These are phyloP conservation scores for Psophia crepitans DNA, from an alignment of 2,113 vertebrate genomes.

Conservation along the genomic window DNA sequence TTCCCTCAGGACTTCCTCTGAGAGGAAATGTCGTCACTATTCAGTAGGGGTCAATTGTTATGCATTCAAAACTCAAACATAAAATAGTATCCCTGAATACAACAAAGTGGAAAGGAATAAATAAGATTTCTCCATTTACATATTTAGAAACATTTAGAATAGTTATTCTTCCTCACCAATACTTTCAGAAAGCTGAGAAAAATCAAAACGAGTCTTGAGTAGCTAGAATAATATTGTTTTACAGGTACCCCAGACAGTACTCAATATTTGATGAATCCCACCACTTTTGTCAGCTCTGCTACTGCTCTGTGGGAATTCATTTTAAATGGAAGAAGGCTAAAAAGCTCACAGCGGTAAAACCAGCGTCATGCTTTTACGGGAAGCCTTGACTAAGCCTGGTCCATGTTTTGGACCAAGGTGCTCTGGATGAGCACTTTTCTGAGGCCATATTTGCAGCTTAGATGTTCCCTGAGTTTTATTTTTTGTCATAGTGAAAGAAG, in stretches of 20 bases:
- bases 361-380: not conserved
- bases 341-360: not conserved
- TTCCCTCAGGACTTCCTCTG: constrained; percentile 59
- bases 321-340: not conserved
- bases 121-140: constrained; percentile 11
- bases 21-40: constrained; percentile 64
- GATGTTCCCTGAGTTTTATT: not conserved
- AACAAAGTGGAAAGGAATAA: constrained; percentile 37
- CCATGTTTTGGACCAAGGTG: not conserved
- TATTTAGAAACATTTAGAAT: not conserved
- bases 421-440: not conserved
- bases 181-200: not conserved
- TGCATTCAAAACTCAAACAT: constrained; percentile 45
- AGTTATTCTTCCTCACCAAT: not conserved
- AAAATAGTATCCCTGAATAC: constrained; percentile 27
- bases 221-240: not conserved
- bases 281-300: not conserved
- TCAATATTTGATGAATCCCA: not conserved
- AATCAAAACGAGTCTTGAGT: not conserved
- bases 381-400: not conserved
- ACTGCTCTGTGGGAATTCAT: not conserved
- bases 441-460: not conserved
- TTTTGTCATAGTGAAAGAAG: not conserved
- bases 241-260: not conserved
- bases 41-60: constrained; percentile 60